Percentiles rank a stretch among this genome's conserved stretches.
Conservation (phyloP, 2,797 vertebrate genomes). For the Parauchenoglanis punctatus region DNA sequence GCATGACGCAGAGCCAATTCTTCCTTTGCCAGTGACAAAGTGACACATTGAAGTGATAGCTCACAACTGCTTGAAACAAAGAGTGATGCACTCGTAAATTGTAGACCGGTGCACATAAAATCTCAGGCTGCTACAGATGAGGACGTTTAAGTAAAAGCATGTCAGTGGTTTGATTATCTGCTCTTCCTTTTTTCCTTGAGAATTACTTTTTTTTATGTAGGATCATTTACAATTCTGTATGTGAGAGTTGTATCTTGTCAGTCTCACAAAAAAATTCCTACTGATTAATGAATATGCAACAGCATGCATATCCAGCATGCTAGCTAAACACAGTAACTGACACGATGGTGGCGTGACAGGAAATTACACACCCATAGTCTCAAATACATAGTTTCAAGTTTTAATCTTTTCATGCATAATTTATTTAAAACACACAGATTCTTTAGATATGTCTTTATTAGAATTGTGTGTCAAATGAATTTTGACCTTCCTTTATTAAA, state of each 20-base stretch:
- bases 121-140: not conserved
- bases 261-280: not conserved
- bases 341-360: not conserved
- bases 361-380: not conserved
- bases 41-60: conserved; percentile 47
- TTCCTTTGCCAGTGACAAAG: conserved; percentile 40
- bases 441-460: not conserved
- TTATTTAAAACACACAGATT: not conserved
- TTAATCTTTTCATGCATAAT: not conserved
- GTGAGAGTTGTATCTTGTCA: not conserved
- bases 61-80: conserved; percentile 31
- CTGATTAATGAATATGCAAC: not conserved
- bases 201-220: not conserved
- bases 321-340: not conserved
- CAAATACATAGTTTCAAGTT: not conserved
- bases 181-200: not conserved
- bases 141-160: not conserved
- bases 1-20: conserved; percentile 51
- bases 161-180: not conserved
- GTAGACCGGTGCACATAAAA: not conserved
- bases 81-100: conserved; percentile 31
- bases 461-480: not conserved
- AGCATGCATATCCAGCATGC: not conserved
- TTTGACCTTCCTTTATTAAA: not conserved
- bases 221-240: not conserved